Percentiles rank a stretch among this genome's conserved stretches.
phyloP scores from a whole-genome alignment of 2,797 vertebrate species.

The Chiroxiphia lanceolata region DNA sequence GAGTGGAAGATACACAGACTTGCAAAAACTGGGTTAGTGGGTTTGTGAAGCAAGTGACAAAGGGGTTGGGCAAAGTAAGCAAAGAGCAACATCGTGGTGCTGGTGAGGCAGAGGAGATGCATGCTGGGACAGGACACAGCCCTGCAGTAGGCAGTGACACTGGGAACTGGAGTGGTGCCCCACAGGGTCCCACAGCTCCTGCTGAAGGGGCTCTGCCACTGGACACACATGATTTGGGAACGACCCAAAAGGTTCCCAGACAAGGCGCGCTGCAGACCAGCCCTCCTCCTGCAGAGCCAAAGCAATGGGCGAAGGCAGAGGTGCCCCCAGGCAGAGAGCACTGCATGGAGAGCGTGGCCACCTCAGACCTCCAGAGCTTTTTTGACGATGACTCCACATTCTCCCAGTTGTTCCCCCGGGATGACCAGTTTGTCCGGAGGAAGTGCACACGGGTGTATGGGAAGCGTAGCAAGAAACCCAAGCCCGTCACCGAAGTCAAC shows the following conservation, averaged over 20 bases:
- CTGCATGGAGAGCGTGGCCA: fast-evolving
- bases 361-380: constrained; percentile 76
- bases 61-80: constrained; percentile 13
- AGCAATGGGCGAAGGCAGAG: not conserved
- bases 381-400: constrained; percentile 88
- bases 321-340: not conserved
- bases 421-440: constrained; percentile 83
- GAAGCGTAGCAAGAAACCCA: constrained; percentile 85
- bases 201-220: not conserved
- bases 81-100: constrained; percentile 27
- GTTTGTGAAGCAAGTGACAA: constrained; percentile 30
- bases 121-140: not conserved
- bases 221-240: not conserved
- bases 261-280: not conserved
- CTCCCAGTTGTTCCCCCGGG: constrained; percentile 89
- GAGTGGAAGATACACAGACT: not conserved
- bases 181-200: not conserved
- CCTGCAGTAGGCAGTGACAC: fast-evolving
- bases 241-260: not conserved
- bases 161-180: not conserved
- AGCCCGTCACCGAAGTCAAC: constrained; percentile 28
- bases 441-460: constrained; percentile 90
- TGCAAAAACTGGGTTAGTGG: constrained; percentile 19
- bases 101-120: not conserved
- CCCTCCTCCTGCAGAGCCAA: not conserved